phyloP scores from a whole-genome alignment of 2,888 invertebrate species.

The Dione vanillae region DNA sequence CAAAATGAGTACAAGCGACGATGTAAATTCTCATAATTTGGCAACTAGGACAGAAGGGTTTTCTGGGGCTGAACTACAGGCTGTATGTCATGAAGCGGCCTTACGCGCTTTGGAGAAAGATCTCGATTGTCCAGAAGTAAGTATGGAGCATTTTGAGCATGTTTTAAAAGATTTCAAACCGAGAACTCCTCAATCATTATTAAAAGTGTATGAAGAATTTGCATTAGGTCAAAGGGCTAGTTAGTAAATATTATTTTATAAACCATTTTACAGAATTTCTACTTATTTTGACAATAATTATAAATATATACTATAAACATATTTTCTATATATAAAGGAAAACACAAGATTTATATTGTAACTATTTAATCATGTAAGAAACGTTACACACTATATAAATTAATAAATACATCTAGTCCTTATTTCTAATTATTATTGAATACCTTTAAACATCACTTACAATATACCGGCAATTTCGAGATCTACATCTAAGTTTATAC shows the following conservation, averaged over 20 bases:
- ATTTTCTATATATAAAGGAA: background rate
- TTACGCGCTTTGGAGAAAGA: constrained; percentile 92
- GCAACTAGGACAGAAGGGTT: constrained; percentile 90
- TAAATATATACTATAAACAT: background rate
- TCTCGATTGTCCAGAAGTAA: constrained; percentile 86
- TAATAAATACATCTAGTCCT: constrained; percentile 51
- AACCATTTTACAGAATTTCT: background rate
- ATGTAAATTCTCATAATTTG: constrained; percentile 87
- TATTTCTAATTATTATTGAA: constrained; percentile 41
- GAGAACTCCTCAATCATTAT: constrained; percentile 88
- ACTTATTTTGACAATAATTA: constrained; percentile 5
- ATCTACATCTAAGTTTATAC: constrained; percentile 22
- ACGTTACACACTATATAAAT: constrained; percentile 61
- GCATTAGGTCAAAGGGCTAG: constrained; percentile 69
- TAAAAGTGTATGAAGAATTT: constrained; percentile 90
- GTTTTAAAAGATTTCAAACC: constrained; percentile 90
- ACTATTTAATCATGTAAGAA: constrained; percentile 63
- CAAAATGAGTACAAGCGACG: constrained; percentile 88
- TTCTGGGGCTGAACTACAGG: constrained; percentile 97
- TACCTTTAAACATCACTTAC: constrained; percentile 8
- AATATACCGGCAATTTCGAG: constrained; percentile 30
- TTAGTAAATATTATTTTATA: constrained; percentile 44
- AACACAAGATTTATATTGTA: constrained; percentile 46
- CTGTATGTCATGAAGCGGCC: constrained; percentile 96
- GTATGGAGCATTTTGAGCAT: constrained; percentile 88